phyloP scores from a whole-genome alignment of 2,113 vertebrate genomes.

The Anoplopoma fimbria region DNA sequence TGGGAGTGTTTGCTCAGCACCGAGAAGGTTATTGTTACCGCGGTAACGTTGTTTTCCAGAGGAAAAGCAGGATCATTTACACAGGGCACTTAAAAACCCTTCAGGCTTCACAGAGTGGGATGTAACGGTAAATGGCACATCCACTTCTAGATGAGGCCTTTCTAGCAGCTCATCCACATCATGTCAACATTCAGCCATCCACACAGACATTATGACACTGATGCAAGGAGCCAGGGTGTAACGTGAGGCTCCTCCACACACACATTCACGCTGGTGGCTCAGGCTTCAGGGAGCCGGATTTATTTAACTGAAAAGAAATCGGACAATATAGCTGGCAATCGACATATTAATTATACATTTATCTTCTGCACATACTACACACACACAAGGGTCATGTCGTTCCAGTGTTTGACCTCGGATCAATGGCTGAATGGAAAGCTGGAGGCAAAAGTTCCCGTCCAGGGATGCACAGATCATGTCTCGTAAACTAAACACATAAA shows the following conservation, averaged over 20 bases:
- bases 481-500: neutral
- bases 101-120: neutral
- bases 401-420: no score
- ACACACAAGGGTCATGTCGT: no score
- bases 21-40: neutral
- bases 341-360: neutral
- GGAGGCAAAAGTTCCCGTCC: no score
- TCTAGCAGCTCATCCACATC: neutral
- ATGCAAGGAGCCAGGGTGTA: no score
- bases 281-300: no score
- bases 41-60: neutral
- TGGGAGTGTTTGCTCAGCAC: neutral
- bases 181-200: neutral
- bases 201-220: no score
- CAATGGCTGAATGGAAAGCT: no score
- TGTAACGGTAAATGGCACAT: neutral
- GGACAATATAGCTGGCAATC: neutral
- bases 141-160: neutral
- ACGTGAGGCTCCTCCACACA: no score
- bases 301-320: neutral
- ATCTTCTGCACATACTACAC: neutral
- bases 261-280: no score
- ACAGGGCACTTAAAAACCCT: neutral
- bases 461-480: neutral
- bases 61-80: neutral